Base-by-base conservation (phyloP, 2,113 vertebrate species). In the Oostethus manadensis region DNA sequence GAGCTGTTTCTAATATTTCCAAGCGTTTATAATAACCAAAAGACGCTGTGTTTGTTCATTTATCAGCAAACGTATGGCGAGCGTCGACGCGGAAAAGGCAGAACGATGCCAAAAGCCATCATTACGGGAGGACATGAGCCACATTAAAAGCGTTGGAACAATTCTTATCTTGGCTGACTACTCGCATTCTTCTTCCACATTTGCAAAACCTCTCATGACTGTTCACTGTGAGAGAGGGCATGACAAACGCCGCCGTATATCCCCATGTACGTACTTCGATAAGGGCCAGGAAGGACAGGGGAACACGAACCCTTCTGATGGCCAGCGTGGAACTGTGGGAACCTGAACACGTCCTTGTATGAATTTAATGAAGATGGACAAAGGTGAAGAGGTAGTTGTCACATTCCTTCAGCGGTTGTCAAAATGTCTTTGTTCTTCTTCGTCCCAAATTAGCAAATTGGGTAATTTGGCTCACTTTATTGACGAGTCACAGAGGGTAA, bases 131-230 rank as follows among this genome's bases (percentile, higher is more conserved):
- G 51, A 18, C 51, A 11, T n/a, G 33, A n/a, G 33, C 51, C 29
- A 54, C 51, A 38, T 38, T 42, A 26, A 54, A 54, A 38, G 16
- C 50, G 33, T 51, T 51, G 16, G 33, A 26, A 51, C 49, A n/a
- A 8, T 9, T 51, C 50, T 33, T n/a, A 20, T 35, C 51, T 38
- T 54, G 17, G 33, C 29, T 10, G 51, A 10, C 9, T 33, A n/a
- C 29, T 6, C 51, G 16, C 23, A 33, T 51, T 51, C 26, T 33
- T 51, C 50, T 17, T 16, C 23, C 29, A 35, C 17, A 53, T 53
- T 53, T 53, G 13, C 21, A 51, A 14, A 1, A 14, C 15, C 23
- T 33, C 29, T 51, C 16, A 11, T 51, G 50, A 54, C 17, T 29
- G 33, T 35, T 51, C 9, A 17, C 23, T 9, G 15, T 26, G 23